Conservation (phyloP, 2,888 invertebrate genomes). For the Caenorhabditis becei region DNA sequence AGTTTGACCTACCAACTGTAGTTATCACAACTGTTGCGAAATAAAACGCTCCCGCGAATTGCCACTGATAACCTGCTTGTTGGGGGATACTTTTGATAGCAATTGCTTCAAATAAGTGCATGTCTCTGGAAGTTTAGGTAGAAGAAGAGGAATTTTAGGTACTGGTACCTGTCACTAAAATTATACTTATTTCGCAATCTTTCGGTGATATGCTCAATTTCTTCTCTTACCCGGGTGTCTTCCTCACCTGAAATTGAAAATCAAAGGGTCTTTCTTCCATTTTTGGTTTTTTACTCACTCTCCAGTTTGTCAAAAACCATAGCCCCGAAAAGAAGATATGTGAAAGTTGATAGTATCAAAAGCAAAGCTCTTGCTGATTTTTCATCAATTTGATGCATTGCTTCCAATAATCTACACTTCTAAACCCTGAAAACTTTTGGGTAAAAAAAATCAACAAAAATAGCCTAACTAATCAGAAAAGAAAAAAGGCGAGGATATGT, state of each 20-base stretch:
- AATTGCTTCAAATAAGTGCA: constrained; percentile 88
- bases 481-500: constrained; percentile 7
- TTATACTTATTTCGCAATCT: constrained; percentile 92
- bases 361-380: constrained; percentile 91
- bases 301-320: constrained; percentile 92
- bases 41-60: constrained; percentile 98
- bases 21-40: constrained; percentile 98
- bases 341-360: constrained; percentile 97
- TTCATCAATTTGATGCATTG: constrained; percentile 44
- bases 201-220: constrained; percentile 78
- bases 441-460: constrained; percentile 2
- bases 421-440: constrained; percentile 1
- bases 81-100: constrained; percentile 97
- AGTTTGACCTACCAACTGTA: constrained; percentile 92
- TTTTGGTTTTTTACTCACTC: constrained; percentile 15
- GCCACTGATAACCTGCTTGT: constrained; percentile 99
- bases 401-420: neutral
- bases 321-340: constrained; percentile 96
- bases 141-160: too few relatives aligned
- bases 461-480: neutral
- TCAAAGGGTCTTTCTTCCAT: too few relatives aligned
- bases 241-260: constrained; percentile 35
- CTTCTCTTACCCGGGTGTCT: constrained; percentile 48
- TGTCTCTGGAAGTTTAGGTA: constrained; percentile 86
- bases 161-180: constrained; percentile 86